Percentiles rank a stretch among this genome's conserved stretches.
Conservation (phyloP, 2,113 vertebrate species). For the Xiphophorus couchianus region DNA sequence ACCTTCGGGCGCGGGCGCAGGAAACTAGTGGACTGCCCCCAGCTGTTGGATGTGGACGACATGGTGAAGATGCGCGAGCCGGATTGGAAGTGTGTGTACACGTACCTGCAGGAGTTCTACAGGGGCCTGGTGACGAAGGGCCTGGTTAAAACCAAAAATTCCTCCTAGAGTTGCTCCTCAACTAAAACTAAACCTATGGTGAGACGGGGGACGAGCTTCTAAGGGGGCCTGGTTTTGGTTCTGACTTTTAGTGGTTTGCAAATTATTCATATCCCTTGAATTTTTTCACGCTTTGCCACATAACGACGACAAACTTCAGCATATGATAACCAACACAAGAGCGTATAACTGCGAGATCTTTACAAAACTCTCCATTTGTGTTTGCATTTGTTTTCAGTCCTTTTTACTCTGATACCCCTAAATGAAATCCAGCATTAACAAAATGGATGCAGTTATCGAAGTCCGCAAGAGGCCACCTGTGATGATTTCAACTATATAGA, state of each 20-base stretch:
- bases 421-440: neutral
- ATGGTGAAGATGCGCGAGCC: constrained; percentile 99
- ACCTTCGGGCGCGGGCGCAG: constrained; percentile 80
- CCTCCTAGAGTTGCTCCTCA: constrained; percentile 85
- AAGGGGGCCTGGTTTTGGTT: constrained; percentile 34
- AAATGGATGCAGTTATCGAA: neutral
- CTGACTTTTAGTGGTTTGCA: constrained; percentile 6
- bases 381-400: too few species aligned
- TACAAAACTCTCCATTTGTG: too few species aligned
- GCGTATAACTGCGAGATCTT: neutral
- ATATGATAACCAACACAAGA: neutral
- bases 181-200: constrained; percentile 75
- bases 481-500: neutral
- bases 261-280: neutral
- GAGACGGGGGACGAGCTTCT: constrained; percentile 65
- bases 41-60: constrained; percentile 99
- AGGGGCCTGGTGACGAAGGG: constrained; percentile 98
- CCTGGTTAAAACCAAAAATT: constrained; percentile 99
- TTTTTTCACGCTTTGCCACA: neutral
- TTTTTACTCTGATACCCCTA: too few species aligned
- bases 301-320: neutral
- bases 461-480: too few species aligned
- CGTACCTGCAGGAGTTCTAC: constrained; percentile 99
- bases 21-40: constrained; percentile 96
- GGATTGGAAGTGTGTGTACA: constrained; percentile 99